These are phyloP conservation scores for Proteles cristata DNA, from an alignment of 2,113 vertebrate species.

Conservation along the genomic window DNA sequence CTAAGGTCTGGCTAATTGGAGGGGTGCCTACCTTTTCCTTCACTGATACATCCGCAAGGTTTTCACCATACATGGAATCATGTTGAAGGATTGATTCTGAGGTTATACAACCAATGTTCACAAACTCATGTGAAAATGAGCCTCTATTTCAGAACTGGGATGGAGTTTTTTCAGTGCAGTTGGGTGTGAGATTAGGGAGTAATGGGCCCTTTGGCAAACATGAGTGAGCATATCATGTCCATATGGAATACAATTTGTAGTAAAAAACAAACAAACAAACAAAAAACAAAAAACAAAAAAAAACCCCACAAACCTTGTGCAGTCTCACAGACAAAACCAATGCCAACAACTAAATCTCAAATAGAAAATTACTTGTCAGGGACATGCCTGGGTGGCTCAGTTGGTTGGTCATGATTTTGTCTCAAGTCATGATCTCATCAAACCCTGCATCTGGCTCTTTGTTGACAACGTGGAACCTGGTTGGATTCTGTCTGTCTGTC, in stretches of 20 bases:
- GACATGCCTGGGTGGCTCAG: too few species aligned
- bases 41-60: not conserved
- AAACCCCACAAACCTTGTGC: not conserved
- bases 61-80: not conserved
- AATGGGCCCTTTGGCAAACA: slow-evolving; percentile 12
- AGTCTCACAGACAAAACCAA: not conserved
- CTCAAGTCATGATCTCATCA: too few species aligned
- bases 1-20: slow-evolving; percentile 54
- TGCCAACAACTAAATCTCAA: not conserved
- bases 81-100: slow-evolving; percentile 26
- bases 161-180: slow-evolving; percentile 40
- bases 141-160: slow-evolving; percentile 38
- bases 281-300: too few species aligned
- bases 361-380: not conserved
- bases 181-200: slow-evolving; percentile 7
- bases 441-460: too few species aligned
- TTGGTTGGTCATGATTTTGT: too few species aligned
- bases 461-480: too few species aligned
- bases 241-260: slow-evolving; percentile 32
- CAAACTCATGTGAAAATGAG: slow-evolving; percentile 4
- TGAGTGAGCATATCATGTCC: not conserved
- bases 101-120: slow-evolving; percentile 17
- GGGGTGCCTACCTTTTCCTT: slow-evolving; percentile 33
- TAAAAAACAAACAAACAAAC: not conserved
- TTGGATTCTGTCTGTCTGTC: too few species aligned